Evolutionary conservation across 1,140 invertebrate genomes (phyloP), one percentile per base, ranked within the genome.

Genomic region (Bombus superbus): DNA sequence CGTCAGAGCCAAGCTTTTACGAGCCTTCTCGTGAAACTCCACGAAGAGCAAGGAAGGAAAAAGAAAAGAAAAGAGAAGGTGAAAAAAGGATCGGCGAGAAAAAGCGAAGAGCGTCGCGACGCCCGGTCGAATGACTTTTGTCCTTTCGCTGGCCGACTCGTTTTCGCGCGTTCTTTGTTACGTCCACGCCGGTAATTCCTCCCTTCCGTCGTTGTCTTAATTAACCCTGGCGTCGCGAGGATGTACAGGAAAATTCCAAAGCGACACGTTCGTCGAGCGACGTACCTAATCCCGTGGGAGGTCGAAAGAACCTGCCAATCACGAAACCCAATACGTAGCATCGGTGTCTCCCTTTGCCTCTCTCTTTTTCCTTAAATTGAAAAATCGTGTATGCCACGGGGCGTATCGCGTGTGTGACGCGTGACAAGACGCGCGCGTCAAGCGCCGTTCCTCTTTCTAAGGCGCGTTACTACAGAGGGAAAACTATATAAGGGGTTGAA

Each of bases 321-420:
- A 64, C 59, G 11, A 32, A 15, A 47, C 8, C 35, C 66, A 40
- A 38, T 35, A 38, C 8, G 1, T 9, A 8, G 13, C 6, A n/a
- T 66, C 32, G 6, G 6, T 66, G 6, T 22, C 64, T 66, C 15
- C 15, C 32, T 66, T 66, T 22, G 18, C n/a, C 35, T 35, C 32
- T 35, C 10, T 22, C 3, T 68, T 38, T 68, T 68, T 9, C 66
- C 64, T 74, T 66, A 73, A 92, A 92, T 92, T 90, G 91, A 91
- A 92, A 92, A 92, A 87, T 78, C 92, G 79, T 93, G 92, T 93
- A 25, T 22, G 74, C 71, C 71, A 44, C 66, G 62, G 81, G 84
- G 83, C 59, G 83, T 62, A 28, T 66, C 66, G 40, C 76, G 71
- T 53, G 71, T 64, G 75, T 73, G 76, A 83, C 47, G 88, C 83